These are phyloP conservation scores for Poeciliopsis turrubarensis DNA, from an alignment of 2,113 vertebrate genomes.

Conservation along the genomic window DNA sequence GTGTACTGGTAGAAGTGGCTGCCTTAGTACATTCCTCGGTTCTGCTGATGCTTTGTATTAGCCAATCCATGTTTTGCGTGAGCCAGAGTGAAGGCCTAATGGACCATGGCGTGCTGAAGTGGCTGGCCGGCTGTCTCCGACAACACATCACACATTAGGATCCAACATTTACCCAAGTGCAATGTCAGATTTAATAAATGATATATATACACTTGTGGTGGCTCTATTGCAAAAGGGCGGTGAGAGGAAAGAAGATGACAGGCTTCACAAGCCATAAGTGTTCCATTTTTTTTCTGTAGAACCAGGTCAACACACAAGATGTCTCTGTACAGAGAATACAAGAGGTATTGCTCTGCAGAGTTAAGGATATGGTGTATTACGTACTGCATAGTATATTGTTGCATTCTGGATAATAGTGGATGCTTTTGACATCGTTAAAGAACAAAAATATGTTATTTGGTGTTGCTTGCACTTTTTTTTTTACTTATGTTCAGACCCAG, in stretches of 20 bases:
- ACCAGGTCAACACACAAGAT: slow-evolving; percentile 61
- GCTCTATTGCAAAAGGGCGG: slow-evolving; percentile 27
- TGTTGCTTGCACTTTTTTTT: slow-evolving; percentile 12
- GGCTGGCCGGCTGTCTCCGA: slow-evolving; percentile 50
- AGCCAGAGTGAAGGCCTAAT: slow-evolving; percentile 77
- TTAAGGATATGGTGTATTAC: slow-evolving; percentile 14
- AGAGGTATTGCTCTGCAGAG: slow-evolving; percentile 22
- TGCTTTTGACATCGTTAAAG: not conserved
- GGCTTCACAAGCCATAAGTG: slow-evolving; percentile 52
- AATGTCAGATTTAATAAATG: slow-evolving; percentile 76
- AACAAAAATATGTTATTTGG: slow-evolving; percentile 1
- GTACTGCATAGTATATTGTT: slow-evolving; percentile 23
- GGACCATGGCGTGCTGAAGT: slow-evolving; percentile 66
- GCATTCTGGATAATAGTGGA: slow-evolving; percentile 1
- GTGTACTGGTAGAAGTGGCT: slow-evolving; percentile 38
- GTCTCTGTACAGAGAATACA: slow-evolving; percentile 26
- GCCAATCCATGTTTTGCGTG: slow-evolving; percentile 59
- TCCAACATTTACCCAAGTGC: slow-evolving; percentile 67
- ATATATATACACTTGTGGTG: slow-evolving; percentile 63
- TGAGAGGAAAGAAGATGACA: slow-evolving; percentile 46
- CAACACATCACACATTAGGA: slow-evolving; percentile 65
- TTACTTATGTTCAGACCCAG: not conserved
- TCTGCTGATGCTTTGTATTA: slow-evolving; percentile 50
- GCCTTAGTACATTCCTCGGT: slow-evolving; percentile 40
- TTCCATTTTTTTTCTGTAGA: slow-evolving; percentile 48